Percentiles rank a stretch among this genome's conserved stretches.
Evolutionary conservation across 2,797 vertebrate genomes (phyloP).

Genomic region (Gymnocypris eckloni): DNA sequence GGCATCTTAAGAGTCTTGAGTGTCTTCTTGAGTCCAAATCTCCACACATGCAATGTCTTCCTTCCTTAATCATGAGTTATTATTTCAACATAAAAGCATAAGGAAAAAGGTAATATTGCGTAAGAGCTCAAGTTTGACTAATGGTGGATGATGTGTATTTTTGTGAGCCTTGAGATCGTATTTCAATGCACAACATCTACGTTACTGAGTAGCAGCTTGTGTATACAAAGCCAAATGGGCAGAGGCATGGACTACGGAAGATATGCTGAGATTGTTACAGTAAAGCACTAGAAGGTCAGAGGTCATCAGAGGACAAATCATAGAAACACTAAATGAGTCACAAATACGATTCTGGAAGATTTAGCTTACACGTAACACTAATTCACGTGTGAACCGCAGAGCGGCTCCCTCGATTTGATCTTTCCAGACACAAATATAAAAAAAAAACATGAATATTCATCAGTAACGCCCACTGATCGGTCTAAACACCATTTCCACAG

Average conservation of each 20-base stretch:
- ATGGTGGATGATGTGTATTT: slow-evolving; percentile 17
- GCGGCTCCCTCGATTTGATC: slow-evolving; percentile 6
- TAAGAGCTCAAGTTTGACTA: slow-evolving; percentile 39
- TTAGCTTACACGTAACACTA: slow-evolving; percentile 40
- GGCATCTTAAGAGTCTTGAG: slow-evolving; percentile 29
- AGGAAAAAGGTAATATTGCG: slow-evolving; percentile 33
- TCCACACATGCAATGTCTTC: slow-evolving; percentile 22
- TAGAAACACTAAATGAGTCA: slow-evolving; percentile 41
- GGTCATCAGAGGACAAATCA: slow-evolving; percentile 44
- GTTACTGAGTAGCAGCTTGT: slow-evolving; percentile 69
- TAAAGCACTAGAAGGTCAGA: slow-evolving; percentile 53
- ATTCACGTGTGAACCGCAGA: slow-evolving; percentile 12
- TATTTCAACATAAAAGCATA: slow-evolving; percentile 13
- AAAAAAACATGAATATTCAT: slow-evolving; percentile 46
- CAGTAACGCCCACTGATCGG: slow-evolving; percentile 26
- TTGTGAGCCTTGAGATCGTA: slow-evolving; percentile 53
- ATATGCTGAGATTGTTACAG: slow-evolving; percentile 46
- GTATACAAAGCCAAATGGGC: slow-evolving; percentile 55
- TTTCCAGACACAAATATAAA: slow-evolving; percentile 32
- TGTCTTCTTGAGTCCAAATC: slow-evolving; percentile 26
- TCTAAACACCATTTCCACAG: slow-evolving; percentile 42
- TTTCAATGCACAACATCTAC: slow-evolving; percentile 80
- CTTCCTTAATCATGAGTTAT: slow-evolving; percentile 26
- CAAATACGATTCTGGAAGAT: slow-evolving; percentile 52
- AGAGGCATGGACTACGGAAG: slow-evolving; percentile 52